Percentiles rank a stretch among this genome's conserved stretches.
Evolutionary conservation across 2,113 vertebrate species (phyloP).

Genomic region (Galeopterus variegatus): DNA sequence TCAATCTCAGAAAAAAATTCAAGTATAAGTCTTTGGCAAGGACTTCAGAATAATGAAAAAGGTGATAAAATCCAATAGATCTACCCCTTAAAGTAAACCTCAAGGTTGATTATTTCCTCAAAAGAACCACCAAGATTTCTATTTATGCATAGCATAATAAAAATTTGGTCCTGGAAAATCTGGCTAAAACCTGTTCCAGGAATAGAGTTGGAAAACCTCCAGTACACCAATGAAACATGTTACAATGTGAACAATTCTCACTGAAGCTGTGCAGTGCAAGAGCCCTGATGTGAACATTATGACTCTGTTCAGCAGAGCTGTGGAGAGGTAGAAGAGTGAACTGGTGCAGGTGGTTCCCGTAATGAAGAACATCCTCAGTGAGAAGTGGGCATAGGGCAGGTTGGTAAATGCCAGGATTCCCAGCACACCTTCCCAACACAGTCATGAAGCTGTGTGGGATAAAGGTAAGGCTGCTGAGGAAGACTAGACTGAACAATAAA

Average conservation of each 20-base stretch:
- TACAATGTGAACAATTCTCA: not conserved
- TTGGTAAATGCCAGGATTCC: not conserved
- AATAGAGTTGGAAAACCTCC: not conserved
- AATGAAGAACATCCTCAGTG: not conserved
- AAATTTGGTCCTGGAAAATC: not conserved
- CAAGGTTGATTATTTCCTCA: not conserved
- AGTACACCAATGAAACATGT: not conserved
- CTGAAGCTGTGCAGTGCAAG: not conserved
- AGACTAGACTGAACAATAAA: not conserved
- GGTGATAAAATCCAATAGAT: not conserved
- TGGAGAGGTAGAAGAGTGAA: not conserved
- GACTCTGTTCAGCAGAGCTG: not conserved
- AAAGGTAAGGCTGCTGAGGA: not conserved
- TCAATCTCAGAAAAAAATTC: not conserved
- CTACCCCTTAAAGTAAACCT: not conserved
- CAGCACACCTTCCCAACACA: not conserved
- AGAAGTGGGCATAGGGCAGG: not conserved
- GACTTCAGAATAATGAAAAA: slow-evolving; percentile 37
- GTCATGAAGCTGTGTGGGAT: not conserved
- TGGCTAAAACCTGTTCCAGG: not conserved
- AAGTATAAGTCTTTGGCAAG: not conserved
- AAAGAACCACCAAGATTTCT: slow-evolving; percentile 55
- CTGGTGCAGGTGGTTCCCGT: not conserved
- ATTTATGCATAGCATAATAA: not conserved
- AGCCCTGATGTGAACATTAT: not conserved